phyloP scores from a whole-genome alignment of 2,888 invertebrate genomes.

The Pterobdella sp. region DNA sequence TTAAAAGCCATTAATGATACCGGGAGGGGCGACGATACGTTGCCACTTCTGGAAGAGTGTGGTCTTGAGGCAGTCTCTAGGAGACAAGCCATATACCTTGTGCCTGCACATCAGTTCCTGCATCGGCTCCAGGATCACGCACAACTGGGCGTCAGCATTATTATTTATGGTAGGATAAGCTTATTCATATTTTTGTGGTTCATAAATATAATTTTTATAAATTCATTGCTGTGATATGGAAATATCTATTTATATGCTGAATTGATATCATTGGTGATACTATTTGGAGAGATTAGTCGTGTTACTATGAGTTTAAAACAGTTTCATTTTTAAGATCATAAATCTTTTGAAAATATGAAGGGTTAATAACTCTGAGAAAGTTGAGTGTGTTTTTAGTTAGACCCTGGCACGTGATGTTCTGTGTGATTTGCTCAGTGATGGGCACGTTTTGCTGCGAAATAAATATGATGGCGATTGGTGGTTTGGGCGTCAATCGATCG shows the following conservation, averaged over 20 bases:
- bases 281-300: too few relatives aligned
- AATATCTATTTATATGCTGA: too few relatives aligned
- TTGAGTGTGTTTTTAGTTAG: constrained; percentile 94
- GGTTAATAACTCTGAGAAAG: constrained; percentile 73
- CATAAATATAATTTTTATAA: too few relatives aligned
- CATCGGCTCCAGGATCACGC: constrained; percentile 98
- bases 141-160: constrained; percentile 63
- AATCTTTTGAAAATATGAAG: background rate
- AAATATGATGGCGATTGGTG: too few relatives aligned
- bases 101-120: constrained; percentile 97
- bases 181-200: too few relatives aligned
- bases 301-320: too few relatives aligned
- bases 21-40: constrained; percentile 93
- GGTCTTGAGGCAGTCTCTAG: constrained; percentile 92
- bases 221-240: too few relatives aligned
- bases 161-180: too few relatives aligned
- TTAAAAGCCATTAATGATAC: constrained; percentile 56
- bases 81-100: constrained; percentile 70
- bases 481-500: too few relatives aligned
- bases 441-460: constrained; percentile 66
- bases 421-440: constrained; percentile 84
- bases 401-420: constrained; percentile 95
- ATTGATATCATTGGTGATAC: too few relatives aligned
- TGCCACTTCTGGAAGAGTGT: constrained; percentile 99
- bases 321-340: too few relatives aligned